Percentiles rank a stretch among this genome's conserved stretches.
These are phyloP conservation scores for Hypomecis atomaria DNA, from an alignment of 2,888 invertebrate genomes.

Conservation along the genomic window DNA sequence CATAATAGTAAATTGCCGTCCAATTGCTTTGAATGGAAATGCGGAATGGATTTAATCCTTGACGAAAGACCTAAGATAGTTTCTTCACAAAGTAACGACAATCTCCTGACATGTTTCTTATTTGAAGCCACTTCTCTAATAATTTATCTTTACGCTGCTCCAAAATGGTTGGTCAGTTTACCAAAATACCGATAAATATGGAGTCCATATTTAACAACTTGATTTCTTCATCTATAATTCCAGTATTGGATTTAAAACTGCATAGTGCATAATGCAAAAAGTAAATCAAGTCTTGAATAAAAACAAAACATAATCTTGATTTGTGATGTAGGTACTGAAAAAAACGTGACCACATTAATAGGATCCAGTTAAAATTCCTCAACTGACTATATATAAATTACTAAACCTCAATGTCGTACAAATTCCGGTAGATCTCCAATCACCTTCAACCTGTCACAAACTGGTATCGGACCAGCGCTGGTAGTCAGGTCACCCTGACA, in stretches of 20 bases:
- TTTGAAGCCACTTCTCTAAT: too few species aligned
- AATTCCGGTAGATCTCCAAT: slow-evolving; percentile 21
- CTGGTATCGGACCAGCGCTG: slow-evolving; percentile 23
- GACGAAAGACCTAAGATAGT: too few species aligned
- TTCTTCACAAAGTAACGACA: too few species aligned
- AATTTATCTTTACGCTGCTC: too few species aligned
- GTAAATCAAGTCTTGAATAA: not conserved
- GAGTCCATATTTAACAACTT: too few species aligned
- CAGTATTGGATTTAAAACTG: too few species aligned
- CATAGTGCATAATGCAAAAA: too few species aligned
- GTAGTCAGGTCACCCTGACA: slow-evolving; percentile 44
- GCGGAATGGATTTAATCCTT: slow-evolving; percentile 6
- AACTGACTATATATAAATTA: not conserved
- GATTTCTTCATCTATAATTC: too few species aligned
- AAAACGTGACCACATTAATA: not conserved
- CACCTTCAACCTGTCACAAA: slow-evolving; percentile 35
- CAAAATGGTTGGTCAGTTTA: too few species aligned
- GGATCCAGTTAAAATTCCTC: too few species aligned
- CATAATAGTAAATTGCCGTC: slow-evolving; percentile 1
- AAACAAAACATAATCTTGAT: not conserved
- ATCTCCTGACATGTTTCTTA: too few species aligned
- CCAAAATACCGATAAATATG: too few species aligned
- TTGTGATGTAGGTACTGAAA: not conserved
- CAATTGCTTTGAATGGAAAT: slow-evolving; percentile 6
- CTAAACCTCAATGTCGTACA: slow-evolving; percentile 1